Percentiles rank a stretch among this genome's conserved stretches.
These are phyloP conservation scores for Hippocampus barbouri DNA, from an alignment of 2,113 vertebrate species.

Conservation along the genomic window DNA sequence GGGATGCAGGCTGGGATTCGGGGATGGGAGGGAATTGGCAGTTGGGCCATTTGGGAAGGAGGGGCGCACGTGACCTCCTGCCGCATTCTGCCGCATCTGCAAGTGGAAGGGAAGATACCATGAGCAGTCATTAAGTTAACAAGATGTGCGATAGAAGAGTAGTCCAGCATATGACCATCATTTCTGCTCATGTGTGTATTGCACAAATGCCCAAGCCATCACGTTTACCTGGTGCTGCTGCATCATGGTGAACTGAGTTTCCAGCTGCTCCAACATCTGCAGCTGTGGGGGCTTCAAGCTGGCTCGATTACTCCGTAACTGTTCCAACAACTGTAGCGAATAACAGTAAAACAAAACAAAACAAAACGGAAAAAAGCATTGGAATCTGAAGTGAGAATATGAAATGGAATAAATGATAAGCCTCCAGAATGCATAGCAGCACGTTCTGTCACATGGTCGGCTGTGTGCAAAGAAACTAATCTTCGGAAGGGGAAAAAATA, in stretches of 20 bases:
- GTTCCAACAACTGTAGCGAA: slow-evolving; percentile 84
- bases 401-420: background rate
- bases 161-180: background rate
- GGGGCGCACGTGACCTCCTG: slow-evolving; percentile 86
- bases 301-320: slow-evolving; percentile 89
- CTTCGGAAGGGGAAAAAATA: too few species aligned
- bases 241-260: slow-evolving; percentile 93
- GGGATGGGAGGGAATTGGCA: slow-evolving; percentile 83
- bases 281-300: slow-evolving; percentile 93
- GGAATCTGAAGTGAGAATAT: background rate
- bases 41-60: slow-evolving; percentile 89
- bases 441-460: too few species aligned
- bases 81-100: slow-evolving; percentile 88
- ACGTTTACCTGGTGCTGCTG: slow-evolving; percentile 84
- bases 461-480: too few species aligned
- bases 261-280: slow-evolving; percentile 95
- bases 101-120: background rate
- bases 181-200: background rate
- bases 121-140: background rate
- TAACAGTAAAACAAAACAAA: background rate
- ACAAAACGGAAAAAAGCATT: too few species aligned
- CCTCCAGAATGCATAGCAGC: too few species aligned
- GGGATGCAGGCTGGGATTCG: slow-evolving; percentile 81
- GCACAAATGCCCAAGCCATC: background rate
- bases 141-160: background rate